These are phyloP conservation scores for Oscheius onirici DNA, from an alignment of 2,888 invertebrate species.

Conservation along the genomic window DNA sequence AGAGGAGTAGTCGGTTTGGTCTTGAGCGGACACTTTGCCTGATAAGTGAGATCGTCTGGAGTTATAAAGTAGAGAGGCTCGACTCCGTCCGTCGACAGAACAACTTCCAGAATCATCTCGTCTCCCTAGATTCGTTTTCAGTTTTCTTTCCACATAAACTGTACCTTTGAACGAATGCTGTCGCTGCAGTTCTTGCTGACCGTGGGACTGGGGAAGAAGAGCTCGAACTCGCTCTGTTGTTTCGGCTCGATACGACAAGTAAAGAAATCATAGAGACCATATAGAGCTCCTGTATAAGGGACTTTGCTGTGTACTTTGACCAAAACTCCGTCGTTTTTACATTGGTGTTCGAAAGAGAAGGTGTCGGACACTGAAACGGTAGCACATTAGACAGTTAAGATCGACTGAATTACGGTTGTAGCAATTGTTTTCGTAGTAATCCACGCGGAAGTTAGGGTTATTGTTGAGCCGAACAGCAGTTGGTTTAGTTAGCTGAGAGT, in stretches of 20 bases:
- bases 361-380: slow-evolving; percentile 64
- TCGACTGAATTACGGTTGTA: slow-evolving; percentile 65
- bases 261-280: slow-evolving; percentile 72
- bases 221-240: slow-evolving; percentile 62
- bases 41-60: slow-evolving; percentile 70
- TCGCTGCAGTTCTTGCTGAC: slow-evolving; percentile 69
- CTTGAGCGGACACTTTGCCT: slow-evolving; percentile 63
- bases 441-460: slow-evolving; percentile 71
- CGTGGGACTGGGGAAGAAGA: slow-evolving; percentile 70
- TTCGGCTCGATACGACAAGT: slow-evolving; percentile 70
- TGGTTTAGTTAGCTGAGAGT: slow-evolving; percentile 70
- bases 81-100: slow-evolving; percentile 71
- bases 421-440: slow-evolving; percentile 72
- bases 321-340: slow-evolving; percentile 64
- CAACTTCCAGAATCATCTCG: slow-evolving; percentile 70
- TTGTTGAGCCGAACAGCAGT: slow-evolving; percentile 68
- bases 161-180: slow-evolving; percentile 68
- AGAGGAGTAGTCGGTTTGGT: neutral
- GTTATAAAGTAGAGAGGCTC: slow-evolving; percentile 72
- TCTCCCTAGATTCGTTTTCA: slow-evolving; percentile 53
- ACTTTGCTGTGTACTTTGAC: slow-evolving; percentile 62
- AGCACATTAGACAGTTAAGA: neutral
- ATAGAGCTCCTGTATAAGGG: slow-evolving; percentile 71
- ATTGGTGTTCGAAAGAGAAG: slow-evolving; percentile 68
- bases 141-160: neutral